Conservation (phyloP, 2,113 vertebrate species). For the Alligator mississippiensis region DNA sequence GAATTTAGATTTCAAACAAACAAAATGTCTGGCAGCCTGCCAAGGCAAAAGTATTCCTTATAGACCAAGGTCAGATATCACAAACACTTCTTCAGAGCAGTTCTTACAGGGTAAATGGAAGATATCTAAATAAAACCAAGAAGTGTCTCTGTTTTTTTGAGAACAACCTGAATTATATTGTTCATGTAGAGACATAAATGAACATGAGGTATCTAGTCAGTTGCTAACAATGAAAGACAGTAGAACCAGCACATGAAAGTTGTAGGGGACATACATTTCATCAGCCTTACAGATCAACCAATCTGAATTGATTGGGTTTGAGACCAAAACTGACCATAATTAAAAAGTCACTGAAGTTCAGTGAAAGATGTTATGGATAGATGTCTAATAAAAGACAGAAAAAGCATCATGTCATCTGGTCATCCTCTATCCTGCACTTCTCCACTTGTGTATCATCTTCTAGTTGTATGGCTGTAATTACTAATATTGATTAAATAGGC, state of each 20-base stretch:
- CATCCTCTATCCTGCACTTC: background rate
- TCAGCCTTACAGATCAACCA: background rate
- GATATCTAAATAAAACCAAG: background rate
- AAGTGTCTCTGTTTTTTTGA: background rate
- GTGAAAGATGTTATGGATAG: background rate
- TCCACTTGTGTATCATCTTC: background rate
- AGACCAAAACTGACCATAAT: background rate
- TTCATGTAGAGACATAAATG: background rate
- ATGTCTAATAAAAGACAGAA: background rate
- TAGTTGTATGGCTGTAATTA: background rate
- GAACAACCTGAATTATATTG: background rate
- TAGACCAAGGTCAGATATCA: slow-evolving; percentile 26
- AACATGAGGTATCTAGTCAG: rapidly evolving
- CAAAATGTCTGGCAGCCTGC: slow-evolving; percentile 32
- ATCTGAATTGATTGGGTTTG: rapidly evolving
- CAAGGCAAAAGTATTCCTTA: background rate
- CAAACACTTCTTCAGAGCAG: background rate
- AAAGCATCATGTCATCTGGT: background rate
- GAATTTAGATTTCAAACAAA: slow-evolving; percentile 34
- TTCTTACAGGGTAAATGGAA: background rate
- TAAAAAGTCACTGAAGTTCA: background rate
- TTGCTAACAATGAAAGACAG: background rate
- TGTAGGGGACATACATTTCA: rapidly evolving
- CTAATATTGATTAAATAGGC: background rate
- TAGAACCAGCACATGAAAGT: rapidly evolving